A percentile compares a stretch with the other conserved stretches of the same genome.
Evolutionary conservation across 2,888 invertebrate genomes (phyloP).

Genomic region (Noctua pronuba): DNA sequence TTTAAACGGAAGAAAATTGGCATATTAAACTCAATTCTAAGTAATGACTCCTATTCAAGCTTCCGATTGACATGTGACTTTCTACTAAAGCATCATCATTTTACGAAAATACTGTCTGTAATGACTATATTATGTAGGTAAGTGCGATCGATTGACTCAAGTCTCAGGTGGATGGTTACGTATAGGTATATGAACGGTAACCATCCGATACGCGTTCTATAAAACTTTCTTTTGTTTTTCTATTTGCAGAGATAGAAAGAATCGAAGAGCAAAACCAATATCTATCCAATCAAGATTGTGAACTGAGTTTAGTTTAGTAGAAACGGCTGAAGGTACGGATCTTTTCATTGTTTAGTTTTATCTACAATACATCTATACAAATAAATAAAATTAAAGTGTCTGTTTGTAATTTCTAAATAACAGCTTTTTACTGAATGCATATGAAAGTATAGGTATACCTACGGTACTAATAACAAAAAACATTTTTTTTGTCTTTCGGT

Average conservation of each 20-base stretch:
- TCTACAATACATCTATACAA: too few relatives aligned
- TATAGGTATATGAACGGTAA: slow-evolving; percentile 56
- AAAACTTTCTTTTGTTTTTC: slow-evolving; percentile 71
- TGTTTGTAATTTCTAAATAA: too few relatives aligned
- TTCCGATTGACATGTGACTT: slow-evolving; percentile 45
- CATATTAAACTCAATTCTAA: not conserved
- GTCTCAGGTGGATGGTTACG: slow-evolving; percentile 63
- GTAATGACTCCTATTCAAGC: slow-evolving; percentile 26
- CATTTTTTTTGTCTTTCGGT: too few relatives aligned
- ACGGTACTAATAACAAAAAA: too few relatives aligned
- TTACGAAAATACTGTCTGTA: slow-evolving; percentile 10
- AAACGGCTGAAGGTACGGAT: not conserved
- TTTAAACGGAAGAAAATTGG: not conserved
- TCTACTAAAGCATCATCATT: slow-evolving; percentile 42
- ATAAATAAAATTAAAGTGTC: too few relatives aligned
- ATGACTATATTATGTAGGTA: slow-evolving; percentile 39
- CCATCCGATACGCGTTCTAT: slow-evolving; percentile 65
- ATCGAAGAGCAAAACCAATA: slow-evolving; percentile 25
- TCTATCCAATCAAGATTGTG: slow-evolving; percentile 11
- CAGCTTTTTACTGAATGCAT: too few relatives aligned
- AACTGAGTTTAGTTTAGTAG: not conserved
- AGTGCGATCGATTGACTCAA: slow-evolving; percentile 60
- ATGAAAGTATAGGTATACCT: too few relatives aligned
- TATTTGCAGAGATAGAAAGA: slow-evolving; percentile 29
- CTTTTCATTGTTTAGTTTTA: not conserved